Base-by-base conservation (phyloP, 2,797 vertebrate species). In the Scomberomorus guttatus region DNA sequence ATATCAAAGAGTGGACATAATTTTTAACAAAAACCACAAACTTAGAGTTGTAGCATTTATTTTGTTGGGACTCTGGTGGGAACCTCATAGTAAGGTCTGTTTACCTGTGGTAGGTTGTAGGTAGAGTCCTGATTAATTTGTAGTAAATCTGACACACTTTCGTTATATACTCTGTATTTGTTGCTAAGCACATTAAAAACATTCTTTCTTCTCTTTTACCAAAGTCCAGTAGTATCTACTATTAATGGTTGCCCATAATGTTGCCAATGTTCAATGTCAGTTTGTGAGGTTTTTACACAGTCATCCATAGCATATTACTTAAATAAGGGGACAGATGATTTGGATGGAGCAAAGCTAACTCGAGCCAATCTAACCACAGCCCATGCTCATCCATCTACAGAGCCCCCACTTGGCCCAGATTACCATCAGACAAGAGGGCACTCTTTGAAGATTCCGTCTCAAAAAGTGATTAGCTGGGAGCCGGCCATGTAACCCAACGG, bases 381-480 rank as follows among this genome's bases (percentile, higher is more conserved):
- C 75, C 79, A 70, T 24, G 18, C 62, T 79, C 68, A 76, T 72
- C 81, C 77, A 74, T 82, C 79, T 63, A 51, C 72, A 62, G 62
- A 87, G 78, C 65, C 72, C 69, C 63, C 54, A 67, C 81, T 88
- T 84, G 78, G 77, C 75, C 54, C 76, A 82, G 79, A 88, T 88
- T 81, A 85, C 79, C 81, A 79, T 91, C 79, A 89, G 86, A 84
- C 77, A 84, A 85, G 84, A 87, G 85, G 84, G 57, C 74, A 69
- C 73, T 77, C 84, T 87, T 90, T 87, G 77, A 91, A 90, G 82
- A 85, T 79, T 70, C 62, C 75, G 84, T 81, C 77, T 84, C 32
- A 85, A 82, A 89, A 89, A 87, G 79, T 80, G 85, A 91, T 93
- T 91, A 89, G 87, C 77, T 83, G 52, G 80, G 87, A 86, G 81